A percentile compares a stretch with the other conserved stretches of the same genome.
phyloP scores from a whole-genome alignment of 1,140 invertebrate species.

The Plectus sambesii region DNA sequence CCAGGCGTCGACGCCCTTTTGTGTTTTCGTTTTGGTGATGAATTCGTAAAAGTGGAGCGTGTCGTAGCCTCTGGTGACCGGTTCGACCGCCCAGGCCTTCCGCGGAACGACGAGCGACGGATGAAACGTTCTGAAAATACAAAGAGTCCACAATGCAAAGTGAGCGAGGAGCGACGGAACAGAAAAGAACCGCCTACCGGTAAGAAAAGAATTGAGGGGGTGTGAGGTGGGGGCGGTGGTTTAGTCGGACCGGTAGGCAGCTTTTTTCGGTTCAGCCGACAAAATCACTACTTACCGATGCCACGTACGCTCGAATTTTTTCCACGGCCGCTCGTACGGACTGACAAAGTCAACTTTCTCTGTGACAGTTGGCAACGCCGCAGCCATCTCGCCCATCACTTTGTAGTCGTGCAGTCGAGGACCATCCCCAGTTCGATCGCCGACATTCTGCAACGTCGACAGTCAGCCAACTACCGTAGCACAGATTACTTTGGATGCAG shows the following conservation, averaged over 20 bases:
- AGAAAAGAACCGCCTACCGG: no score
- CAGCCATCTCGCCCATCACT: constrained; percentile 31
- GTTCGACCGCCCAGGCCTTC: constrained; percentile 33
- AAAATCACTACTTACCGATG: constrained; percentile 25
- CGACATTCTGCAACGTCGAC: constrained; percentile 18
- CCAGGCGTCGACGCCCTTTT: constrained; percentile 19
- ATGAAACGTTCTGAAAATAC: constrained; percentile 33
- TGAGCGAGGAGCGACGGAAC: no score
- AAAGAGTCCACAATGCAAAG: no score
- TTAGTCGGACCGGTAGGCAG: no score
- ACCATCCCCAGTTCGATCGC: constrained; percentile 20
- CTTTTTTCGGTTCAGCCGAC: background rate
- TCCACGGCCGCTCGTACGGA: constrained; percentile 41
- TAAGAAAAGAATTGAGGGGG: no score
- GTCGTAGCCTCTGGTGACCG: constrained; percentile 36
- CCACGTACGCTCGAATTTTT: constrained; percentile 34
- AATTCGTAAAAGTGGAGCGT: constrained; percentile 41
- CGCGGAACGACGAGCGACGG: constrained; percentile 25
- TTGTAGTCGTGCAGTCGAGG: constrained; percentile 38
- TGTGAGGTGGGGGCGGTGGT: no score
- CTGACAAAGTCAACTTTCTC: constrained; percentile 43
- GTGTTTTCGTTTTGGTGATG: constrained; percentile 37
- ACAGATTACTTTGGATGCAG: constrained; percentile 10
- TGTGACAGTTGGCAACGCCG: constrained; percentile 29
- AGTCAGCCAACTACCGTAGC: constrained; percentile 14